Evolutionary conservation across 2,888 invertebrate genomes (phyloP), one percentile per base, ranked within the genome.

Genomic region (Platycheirus albimanus): DNA sequence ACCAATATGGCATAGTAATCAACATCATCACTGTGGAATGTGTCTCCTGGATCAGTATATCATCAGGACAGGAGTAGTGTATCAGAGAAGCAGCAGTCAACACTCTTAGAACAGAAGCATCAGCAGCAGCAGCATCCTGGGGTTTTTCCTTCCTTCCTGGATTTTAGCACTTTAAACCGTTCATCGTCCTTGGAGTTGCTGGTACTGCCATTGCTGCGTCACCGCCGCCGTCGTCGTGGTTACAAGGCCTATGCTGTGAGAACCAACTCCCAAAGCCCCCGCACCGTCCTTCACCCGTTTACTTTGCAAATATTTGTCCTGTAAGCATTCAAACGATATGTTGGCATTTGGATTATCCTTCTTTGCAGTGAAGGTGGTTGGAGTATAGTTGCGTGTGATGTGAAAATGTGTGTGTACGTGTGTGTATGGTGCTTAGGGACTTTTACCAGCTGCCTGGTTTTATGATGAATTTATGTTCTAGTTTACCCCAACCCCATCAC

Each of bases 401-500:
- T 30, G 7, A 6, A 10, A 11, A 2, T 45, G 17, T 24, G 28
- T 30, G 49, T 30, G 7, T 10, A 10, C n/a, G 3, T 45, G 17
- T 30, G 15, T 20, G 19, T 56, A 19, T 41, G 38, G 66, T 76
- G 61, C 67, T 66, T 77, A 66, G 71, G 77, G 81, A 71, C 71
- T 77, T 77, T 51, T 69, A 74, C 67, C 64, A 64, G 72, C 43
- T 72, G 69, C 69, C 45, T 56, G 63, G 78, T 69, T 78, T 83
- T 83, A 83, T 83, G 83, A 83, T 83, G 83, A 83, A 83, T 83
- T 83, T 83, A 83, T 78, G 78, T 74, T 83, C 69, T 67, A 83
- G 83, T 72, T 78, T 69, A 43, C 33, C 63, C 51, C 47, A 30
- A 8, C 56, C 24, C 28, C 43, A 41, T 1, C 28, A n/a, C 19